These are phyloP conservation scores for Melitaea cinxia DNA, from an alignment of 1,140 invertebrate species.

Conservation along the genomic window DNA sequence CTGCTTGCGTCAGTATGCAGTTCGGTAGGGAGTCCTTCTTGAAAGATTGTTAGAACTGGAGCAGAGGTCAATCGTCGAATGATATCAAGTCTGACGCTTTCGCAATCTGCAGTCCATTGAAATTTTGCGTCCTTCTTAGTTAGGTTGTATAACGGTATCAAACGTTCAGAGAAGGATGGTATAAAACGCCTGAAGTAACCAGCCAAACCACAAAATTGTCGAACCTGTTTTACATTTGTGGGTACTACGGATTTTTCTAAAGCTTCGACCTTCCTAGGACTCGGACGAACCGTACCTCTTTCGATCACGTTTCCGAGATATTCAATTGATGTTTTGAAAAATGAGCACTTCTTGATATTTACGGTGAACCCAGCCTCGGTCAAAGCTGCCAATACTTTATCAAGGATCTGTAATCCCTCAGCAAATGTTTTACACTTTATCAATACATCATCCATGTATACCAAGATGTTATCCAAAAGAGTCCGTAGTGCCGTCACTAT, in stretches of 20 bases:
- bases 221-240: conserved; percentile 29
- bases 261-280: conserved; percentile 30
- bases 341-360: conserved; percentile 44
- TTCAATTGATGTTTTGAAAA: conserved; percentile 46
- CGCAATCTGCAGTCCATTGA: conserved; percentile 19
- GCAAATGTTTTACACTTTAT: conserved; percentile 24
- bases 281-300: conserved; percentile 39
- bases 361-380: conserved; percentile 44
- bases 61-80: conserved; percentile 41
- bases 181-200: conserved; percentile 41
- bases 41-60: conserved; percentile 15
- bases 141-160: conserved; percentile 28
- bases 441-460: conserved; percentile 40
- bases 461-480: conserved; percentile 17
- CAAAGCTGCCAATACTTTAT: conserved; percentile 38
- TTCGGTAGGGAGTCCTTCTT: no score
- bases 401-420: conserved; percentile 26
- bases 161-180: conserved; percentile 23
- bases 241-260: conserved; percentile 27
- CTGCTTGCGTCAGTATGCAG: no score
- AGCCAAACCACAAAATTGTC: conserved; percentile 34
- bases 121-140: conserved; percentile 22
- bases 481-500: conserved; percentile 24
- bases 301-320: conserved; percentile 47
- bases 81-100: conserved; percentile 7